phyloP scores from a whole-genome alignment of 2,888 invertebrate genomes.

The Barypeithes pellucidus region DNA sequence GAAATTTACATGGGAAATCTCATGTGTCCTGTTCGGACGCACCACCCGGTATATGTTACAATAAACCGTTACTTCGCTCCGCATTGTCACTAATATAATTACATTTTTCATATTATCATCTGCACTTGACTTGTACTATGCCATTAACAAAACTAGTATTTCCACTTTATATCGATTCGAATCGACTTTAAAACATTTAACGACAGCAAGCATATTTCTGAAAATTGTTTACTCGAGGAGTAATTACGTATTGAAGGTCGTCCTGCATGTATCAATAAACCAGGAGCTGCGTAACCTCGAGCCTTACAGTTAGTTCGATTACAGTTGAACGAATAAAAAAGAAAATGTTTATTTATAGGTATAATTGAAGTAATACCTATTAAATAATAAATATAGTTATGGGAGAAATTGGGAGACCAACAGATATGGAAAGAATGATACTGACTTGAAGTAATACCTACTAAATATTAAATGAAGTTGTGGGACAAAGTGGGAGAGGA shows the following conservation, averaged over 20 bases:
- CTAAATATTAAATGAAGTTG: no score
- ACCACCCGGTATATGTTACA: no score
- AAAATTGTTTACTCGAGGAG: conserved; percentile 42
- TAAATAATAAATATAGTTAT: no score
- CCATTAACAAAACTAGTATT: conserved; percentile 43
- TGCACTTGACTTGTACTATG: not conserved
- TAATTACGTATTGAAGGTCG: conserved; percentile 33
- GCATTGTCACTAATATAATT: not conserved
- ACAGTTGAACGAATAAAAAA: not conserved
- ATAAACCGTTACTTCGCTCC: not conserved
- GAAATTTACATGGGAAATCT: no score
- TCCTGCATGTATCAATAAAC: conserved; percentile 26
- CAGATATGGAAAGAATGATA: no score
- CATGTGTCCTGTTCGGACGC: no score
- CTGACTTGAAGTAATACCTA: no score
- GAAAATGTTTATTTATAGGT: not conserved
- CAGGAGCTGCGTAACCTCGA: conserved; percentile 20
- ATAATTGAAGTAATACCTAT: no score
- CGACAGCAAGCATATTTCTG: conserved; percentile 40
- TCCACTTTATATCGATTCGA: conserved; percentile 47
- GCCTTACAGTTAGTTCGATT: not conserved
- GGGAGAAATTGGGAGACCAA: no score
- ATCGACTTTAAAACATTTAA: conserved; percentile 32
- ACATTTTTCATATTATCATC: not conserved
- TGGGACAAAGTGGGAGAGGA: no score